Base-by-base conservation (phyloP, 2,113 vertebrate genomes). In the Vimba vimba region DNA sequence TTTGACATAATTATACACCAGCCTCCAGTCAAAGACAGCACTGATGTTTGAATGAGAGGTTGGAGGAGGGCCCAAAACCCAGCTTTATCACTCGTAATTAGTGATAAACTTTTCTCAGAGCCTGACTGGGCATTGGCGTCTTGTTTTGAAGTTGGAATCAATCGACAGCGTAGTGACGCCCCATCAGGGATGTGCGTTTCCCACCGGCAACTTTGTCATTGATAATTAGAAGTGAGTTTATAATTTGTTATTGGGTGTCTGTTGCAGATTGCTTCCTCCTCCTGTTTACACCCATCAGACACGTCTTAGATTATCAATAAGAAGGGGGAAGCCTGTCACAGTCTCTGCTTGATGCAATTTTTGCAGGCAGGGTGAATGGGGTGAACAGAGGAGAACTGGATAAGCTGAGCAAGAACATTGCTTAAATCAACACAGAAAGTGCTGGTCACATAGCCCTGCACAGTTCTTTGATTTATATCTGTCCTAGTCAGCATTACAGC, bases 171-270 rank as follows among this genome's bases (percentile, higher is more conserved):
- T 60, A 47, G 88, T 23, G 79, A 83, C 15, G 62, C 79, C 57
- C 86, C 86, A 80, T 83, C 79, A 87, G 83, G 73, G 57, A 55
- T 52, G 55, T 1, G 43, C 80, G 86, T 76, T 78, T 87, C 83
- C 66, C 74, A 30, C 27, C 21, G 60, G 55, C 74, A 83, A 59
- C 47, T 80, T 79, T 77, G 84, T 81, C 79, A 50, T 87, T 86
- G 66, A 86, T 86, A 89, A 87, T 89, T 89, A 89, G 80, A 76
- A 82, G n/a, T 79, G 66, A 57, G 47, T 64, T 71, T 78, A 66
- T 66, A 85, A 87, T 89, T 80, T 87, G 84, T 64, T 86, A 71
- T 50, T 84, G 77, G 75, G 71, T 71, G 30, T 86, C 60, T 84
- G 83, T 68, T 27, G 80, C 52, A 62, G 78, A 19, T 45, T 62